Evolutionary conservation across 2,888 invertebrate genomes (phyloP), one percentile per base, ranked within the genome.

Genomic region (Leptogaster cylindrica): DNA sequence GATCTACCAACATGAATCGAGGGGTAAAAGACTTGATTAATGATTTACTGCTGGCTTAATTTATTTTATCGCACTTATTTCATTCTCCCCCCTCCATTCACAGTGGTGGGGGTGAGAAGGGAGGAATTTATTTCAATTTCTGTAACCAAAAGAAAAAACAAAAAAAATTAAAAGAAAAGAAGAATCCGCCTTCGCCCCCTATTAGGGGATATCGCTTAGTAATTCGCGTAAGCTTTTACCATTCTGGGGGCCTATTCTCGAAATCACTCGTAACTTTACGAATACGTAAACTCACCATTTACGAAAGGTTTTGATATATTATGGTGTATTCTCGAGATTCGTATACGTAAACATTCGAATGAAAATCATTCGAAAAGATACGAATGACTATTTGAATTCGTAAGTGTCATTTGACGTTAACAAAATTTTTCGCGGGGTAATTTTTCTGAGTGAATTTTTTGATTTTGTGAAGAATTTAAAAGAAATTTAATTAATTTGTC

Each of bases 21-120:
- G 41, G 2, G 41, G 16, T n/a, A n/a, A n/a, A n/a, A n/a, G 20
- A 44, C 16, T 44, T 44, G 44, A 44, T 44, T 44, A 44, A 44
- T 44, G 44, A 44, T 44, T 44, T 44, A 44, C 44, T 44, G 8
- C 44, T 18, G 8, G 20, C 18, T 44, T 44, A 44, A 44, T 18
- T 44, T 16, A 18, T 16, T 44, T 44, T 44, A 10, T 44, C 44
- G 20, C 8, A 18, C 20, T 44, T 44, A 44, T 44, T 18, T 44
- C 44, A n/a, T n/a, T n/a, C n/a, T n/a, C n/a, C n/a, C n/a, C n/a
- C n/a, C n/a, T n/a, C n/a, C n/a, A n/a, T n/a, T 14, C 4, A 44
- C 10, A 31, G 44, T 44, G 44, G 20, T 44, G 44, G 20, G 16
- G 18, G 16, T 44, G 18, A 18, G 44, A 44, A 44, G 20, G 16